Evolutionary conservation across 2,888 invertebrate species (phyloP).

Genomic region (Pandemis heparana): DNA sequence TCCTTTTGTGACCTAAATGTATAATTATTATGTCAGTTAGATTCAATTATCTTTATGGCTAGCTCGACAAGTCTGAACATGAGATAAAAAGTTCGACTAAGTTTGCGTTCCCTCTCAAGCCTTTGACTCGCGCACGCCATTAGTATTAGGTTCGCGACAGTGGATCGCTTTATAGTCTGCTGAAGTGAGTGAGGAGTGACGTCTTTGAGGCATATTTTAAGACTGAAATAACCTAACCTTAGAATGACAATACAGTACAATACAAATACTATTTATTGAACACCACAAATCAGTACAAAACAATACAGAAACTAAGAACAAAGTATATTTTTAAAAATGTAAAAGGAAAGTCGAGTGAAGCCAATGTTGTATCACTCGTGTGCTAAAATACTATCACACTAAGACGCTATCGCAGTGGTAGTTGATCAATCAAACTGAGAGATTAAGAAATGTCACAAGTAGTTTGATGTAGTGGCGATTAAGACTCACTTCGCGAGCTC

Average conservation of each 20-base stretch:
- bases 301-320: too few species aligned
- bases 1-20: neutral
- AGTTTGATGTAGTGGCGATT: conserved; percentile 5
- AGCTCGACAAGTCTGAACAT: neutral
- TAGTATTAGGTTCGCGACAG: conserved; percentile 2
- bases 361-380: too few species aligned
- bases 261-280: too few species aligned
- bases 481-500: neutral
- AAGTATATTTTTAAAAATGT: too few species aligned
- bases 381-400: neutral
- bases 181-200: neutral
- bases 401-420: neutral
- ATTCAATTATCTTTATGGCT: conserved; percentile 4
- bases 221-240: too few species aligned
- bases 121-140: neutral
- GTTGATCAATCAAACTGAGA: conserved; percentile 18
- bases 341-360: too few species aligned
- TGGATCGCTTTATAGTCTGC: neutral
- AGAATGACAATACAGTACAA: too few species aligned
- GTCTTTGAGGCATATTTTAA: neutral
- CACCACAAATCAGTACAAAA: too few species aligned
- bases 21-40: neutral
- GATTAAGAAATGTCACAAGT: conserved; percentile 10
- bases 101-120: neutral
- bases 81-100: neutral